phyloP scores from a whole-genome alignment of 2,888 invertebrate species.

The Reticulitermes lucifugus region DNA sequence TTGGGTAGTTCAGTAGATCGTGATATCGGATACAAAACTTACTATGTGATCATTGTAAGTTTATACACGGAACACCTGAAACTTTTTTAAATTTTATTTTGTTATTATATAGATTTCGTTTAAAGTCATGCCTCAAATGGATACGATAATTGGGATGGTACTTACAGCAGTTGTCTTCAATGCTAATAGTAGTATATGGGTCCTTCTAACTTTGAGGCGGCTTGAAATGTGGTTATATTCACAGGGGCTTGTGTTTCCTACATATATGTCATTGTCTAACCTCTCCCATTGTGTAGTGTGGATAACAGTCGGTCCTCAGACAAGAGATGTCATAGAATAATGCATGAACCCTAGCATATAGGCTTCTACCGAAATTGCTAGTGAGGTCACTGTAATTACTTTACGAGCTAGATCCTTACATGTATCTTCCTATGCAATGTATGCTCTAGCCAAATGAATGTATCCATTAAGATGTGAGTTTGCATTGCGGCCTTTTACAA shows the following conservation, averaged over 20 bases:
- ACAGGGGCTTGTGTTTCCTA: background rate
- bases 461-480: background rate
- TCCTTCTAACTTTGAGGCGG: background rate
- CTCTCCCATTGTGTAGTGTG: background rate
- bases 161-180: background rate
- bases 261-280: background rate
- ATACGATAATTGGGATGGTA: too few species aligned
- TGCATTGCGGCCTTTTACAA: too few species aligned
- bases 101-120: too few species aligned
- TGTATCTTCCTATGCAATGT: background rate
- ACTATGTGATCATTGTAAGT: too few species aligned
- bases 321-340: background rate
- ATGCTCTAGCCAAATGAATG: background rate
- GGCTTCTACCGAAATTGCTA: background rate
- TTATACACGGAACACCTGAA: too few species aligned
- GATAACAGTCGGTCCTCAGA: background rate
- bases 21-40: too few species aligned
- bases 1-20: too few species aligned
- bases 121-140: too few species aligned
- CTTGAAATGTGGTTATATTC: background rate
- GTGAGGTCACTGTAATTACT: constrained; percentile 2
- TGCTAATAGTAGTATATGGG: background rate
- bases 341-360: background rate
- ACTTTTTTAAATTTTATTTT: too few species aligned
- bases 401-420: background rate